Conservation (phyloP, 2,797 vertebrate species). For the Cryptoprocta ferox region DNA sequence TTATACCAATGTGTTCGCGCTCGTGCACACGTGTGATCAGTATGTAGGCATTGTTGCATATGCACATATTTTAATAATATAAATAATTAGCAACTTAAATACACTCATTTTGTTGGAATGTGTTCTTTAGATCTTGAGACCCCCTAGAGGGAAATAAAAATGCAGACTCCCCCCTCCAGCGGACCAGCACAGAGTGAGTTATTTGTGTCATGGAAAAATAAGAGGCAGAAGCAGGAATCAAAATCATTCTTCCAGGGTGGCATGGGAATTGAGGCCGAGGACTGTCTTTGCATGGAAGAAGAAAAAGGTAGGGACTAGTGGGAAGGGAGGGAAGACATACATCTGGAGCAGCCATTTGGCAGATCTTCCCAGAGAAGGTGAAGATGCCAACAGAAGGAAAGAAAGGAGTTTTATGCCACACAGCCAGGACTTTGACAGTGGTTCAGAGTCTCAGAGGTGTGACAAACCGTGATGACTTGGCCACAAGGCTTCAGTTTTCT, state of each 20-base stretch:
- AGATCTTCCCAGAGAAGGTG: neutral
- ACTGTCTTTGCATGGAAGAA: neutral
- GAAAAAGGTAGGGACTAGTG: neutral
- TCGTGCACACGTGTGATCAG: accelerated
- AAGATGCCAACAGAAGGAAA: neutral
- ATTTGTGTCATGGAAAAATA: neutral
- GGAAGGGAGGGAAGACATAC: accelerated
- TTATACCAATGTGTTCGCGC: neutral
- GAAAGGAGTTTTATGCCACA: neutral
- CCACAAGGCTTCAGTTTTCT: neutral
- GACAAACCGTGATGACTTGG: neutral
- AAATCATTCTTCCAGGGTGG: neutral
- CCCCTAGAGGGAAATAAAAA: neutral
- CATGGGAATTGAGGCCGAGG: neutral
- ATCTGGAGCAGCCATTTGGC: too few relatives aligned
- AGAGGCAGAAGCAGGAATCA: neutral
- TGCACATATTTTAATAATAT: neutral
- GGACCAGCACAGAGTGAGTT: neutral
- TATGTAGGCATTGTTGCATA: neutral
- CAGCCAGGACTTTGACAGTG: neutral
- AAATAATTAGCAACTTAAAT: neutral
- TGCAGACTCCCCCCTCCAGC: neutral
- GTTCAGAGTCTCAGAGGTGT: neutral
- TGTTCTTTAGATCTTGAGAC: neutral
- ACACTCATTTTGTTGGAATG: neutral